Percentiles rank a stretch among this genome's conserved stretches.
Evolutionary conservation across 1,140 invertebrate species (phyloP).

Genomic region (Neodiprion virginianus): DNA sequence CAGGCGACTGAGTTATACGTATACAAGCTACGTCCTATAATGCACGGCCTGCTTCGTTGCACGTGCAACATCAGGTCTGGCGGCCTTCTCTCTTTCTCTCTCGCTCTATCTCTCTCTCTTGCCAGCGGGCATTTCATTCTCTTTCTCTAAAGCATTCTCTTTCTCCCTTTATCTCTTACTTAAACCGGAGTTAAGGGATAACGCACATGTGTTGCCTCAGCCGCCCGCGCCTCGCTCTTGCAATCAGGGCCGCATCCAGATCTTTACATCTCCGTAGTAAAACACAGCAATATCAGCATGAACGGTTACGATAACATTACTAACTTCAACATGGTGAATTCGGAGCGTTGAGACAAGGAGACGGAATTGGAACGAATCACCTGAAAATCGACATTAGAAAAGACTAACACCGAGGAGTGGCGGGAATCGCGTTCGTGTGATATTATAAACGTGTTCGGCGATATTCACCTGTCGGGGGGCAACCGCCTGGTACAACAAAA

Average conservation of each 20-base stretch:
- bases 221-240: too few species aligned
- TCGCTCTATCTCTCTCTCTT: too few species aligned
- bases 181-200: too few species aligned
- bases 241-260: too few species aligned
- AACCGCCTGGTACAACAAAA: conserved; percentile 70
- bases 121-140: too few species aligned
- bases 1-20: too few species aligned
- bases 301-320: too few species aligned
- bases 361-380: too few species aligned
- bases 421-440: conserved; percentile 15
- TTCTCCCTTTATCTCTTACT: too few species aligned
- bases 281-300: neutral
- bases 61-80: neutral
- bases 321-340: neutral
- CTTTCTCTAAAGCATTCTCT: too few species aligned
- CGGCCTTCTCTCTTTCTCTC: neutral
- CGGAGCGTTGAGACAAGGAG: neutral
- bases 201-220: neutral
- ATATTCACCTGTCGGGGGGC: conserved; percentile 64
- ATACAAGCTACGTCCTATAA: too few species aligned
- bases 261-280: neutral
- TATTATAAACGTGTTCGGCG: conserved; percentile 29
- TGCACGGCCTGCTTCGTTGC: neutral
- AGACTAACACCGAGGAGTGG: neutral
- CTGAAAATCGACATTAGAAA: too few species aligned